Base-by-base conservation (phyloP, 2,888 invertebrate species). In the Lasioglossum vierecki region DNA sequence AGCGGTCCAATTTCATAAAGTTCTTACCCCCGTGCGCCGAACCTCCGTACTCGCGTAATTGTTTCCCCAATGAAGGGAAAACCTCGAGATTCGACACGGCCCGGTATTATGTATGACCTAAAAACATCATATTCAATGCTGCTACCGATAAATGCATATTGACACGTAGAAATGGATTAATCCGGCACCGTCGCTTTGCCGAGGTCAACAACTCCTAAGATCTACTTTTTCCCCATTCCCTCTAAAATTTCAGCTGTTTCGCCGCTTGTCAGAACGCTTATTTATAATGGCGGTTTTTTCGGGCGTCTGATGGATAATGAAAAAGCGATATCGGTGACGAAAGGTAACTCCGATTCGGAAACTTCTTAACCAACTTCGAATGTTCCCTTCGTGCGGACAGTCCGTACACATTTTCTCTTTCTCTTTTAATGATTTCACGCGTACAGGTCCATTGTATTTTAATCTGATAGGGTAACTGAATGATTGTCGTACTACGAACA, bases 141-240 rank as follows among this genome's bases (percentile, higher is more conserved):
- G 26, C 72, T 60, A 68, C 74, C 73, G 26, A 8, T 9, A 76
- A 83, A 83, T 80, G 11, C 57, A 83, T 85, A 84, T 82, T 88
- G 88, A 75, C 86, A 81, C 44, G 57, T 73, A 49, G 79, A 82
- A 84, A 49, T 72, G 41, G 82, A 86, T 83, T 84, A 83, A 87
- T 75, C 60, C 26, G 41, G 39, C 15, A 66, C 13, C 46, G 66
- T 26, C 35, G n/a, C 11, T 63, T 77, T 35, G 6, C 44, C 9
- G 71, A 60, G 84, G 79, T 88, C 76, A 80, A 72, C 76, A 83
- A 84, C 82, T 71, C 30, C 53, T 74, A 46, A 74, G 49, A 82
- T 76, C 8, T n/a, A 57, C n/a, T 71, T 49, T 79, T 80, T 18
- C 72, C 46, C 26, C 70, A 8, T 53, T n/a, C 30, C n/a, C 18